phyloP scores from a whole-genome alignment of 2,888 invertebrate genomes.

The Lepeophtheirus nordmannii region DNA sequence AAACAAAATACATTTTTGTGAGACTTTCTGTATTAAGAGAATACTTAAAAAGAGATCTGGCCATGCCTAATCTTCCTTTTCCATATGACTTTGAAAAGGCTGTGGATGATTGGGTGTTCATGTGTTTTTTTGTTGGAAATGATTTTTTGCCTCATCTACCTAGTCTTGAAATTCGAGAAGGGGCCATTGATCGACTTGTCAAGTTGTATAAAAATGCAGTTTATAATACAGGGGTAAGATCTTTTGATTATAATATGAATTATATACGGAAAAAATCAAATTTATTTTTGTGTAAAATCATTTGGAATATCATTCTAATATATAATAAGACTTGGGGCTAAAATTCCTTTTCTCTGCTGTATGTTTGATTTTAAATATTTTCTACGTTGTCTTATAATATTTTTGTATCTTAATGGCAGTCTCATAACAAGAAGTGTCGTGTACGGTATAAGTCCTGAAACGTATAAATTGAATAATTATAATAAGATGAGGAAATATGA shows the following conservation, averaged over 20 bases:
- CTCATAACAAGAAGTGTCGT: too few relatives aligned
- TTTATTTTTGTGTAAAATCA: too few relatives aligned
- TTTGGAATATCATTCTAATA: too few relatives aligned
- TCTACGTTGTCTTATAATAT: too few relatives aligned
- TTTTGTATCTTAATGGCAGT: too few relatives aligned
- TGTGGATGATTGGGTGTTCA: slow-evolving; percentile 90
- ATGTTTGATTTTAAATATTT: too few relatives aligned
- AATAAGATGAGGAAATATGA: too few relatives aligned
- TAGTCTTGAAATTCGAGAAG: slow-evolving; percentile 78
- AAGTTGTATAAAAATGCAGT: slow-evolving; percentile 84
- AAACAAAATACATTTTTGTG: slow-evolving; percentile 79
- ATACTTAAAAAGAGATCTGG: slow-evolving; percentile 64
- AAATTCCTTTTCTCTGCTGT: too few relatives aligned
- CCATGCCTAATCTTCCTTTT: slow-evolving; percentile 84
- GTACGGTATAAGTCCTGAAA: too few relatives aligned
- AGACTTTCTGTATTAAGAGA: slow-evolving; percentile 81
- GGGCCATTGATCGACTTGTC: slow-evolving; percentile 84
- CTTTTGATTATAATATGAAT: not conserved
- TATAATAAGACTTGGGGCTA: too few relatives aligned
- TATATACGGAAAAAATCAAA: too few relatives aligned
- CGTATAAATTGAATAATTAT: too few relatives aligned
- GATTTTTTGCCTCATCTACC: slow-evolving; percentile 97
- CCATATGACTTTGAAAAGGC: slow-evolving; percentile 84
- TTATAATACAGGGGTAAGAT: slow-evolving; percentile 65
- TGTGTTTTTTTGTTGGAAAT: slow-evolving; percentile 99